phyloP scores from a whole-genome alignment of 2,797 vertebrate genomes.

The Typhlichthys eigenmanni region DNA sequence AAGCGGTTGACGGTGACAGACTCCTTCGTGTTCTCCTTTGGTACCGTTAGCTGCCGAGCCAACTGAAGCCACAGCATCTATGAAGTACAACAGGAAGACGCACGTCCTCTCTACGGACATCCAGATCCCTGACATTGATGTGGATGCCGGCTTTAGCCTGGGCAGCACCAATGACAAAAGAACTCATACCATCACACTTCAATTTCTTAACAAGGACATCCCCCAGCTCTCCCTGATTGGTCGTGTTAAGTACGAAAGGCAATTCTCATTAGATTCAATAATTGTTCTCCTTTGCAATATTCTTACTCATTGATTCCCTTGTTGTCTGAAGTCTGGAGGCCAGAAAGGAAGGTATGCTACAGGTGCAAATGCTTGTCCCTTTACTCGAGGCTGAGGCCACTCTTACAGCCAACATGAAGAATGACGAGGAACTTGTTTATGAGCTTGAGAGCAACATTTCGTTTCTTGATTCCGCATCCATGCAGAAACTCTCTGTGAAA shows the following conservation, averaged over 20 bases:
- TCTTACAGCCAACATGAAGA: conserved; percentile 75
- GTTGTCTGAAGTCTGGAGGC: conserved; percentile 71
- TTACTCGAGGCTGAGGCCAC: conserved; percentile 76
- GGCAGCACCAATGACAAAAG: conserved; percentile 71
- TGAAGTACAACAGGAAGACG: conserved; percentile 85
- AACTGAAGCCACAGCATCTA: conserved; percentile 75
- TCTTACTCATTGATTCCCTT: conserved; percentile 8
- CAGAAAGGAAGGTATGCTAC: conserved; percentile 78
- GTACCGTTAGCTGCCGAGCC: conserved; percentile 73
- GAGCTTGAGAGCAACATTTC: conserved; percentile 82
- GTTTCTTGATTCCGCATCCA: conserved; percentile 67
- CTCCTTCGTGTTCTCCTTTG: too few species aligned
- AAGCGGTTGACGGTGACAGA: too few species aligned
- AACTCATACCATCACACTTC: conserved; percentile 80
- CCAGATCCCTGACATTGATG: conserved; percentile 81
- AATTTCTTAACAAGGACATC: conserved; percentile 86
- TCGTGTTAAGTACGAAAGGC: conserved; percentile 81
- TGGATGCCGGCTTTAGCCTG: conserved; percentile 85
- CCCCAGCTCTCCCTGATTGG: conserved; percentile 84
- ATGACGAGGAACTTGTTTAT: conserved; percentile 68
- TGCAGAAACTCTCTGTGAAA: conserved; percentile 79
- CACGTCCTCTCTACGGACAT: conserved; percentile 80
- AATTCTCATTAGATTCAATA: conserved; percentile 1
- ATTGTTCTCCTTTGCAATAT: neutral
- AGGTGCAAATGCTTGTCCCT: conserved; percentile 82